A percentile compares a stretch with the other conserved stretches of the same genome.
These are phyloP conservation scores for Heliconius hermathena DNA, from an alignment of 1,140 invertebrate species.

Conservation along the genomic window DNA sequence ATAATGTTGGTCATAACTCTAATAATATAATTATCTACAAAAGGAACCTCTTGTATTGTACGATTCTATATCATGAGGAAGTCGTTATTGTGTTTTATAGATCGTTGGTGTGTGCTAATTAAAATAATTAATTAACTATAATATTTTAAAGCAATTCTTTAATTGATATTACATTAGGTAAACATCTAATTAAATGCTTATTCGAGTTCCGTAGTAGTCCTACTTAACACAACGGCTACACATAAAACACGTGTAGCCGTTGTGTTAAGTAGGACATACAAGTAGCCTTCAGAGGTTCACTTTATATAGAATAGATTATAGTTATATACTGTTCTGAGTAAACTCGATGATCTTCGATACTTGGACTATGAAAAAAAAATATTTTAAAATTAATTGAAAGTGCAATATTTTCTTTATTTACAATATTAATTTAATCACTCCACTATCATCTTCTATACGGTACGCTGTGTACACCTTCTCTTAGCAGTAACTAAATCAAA, in stretches of 20 bases:
- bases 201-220: no score
- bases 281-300: no score
- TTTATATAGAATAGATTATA: no score
- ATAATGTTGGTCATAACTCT: neutral
- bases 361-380: no score
- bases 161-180: neutral
- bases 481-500: conserved; percentile 45
- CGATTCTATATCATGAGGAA: no score
- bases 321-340: no score
- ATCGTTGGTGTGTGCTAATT: neutral
- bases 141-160: neutral
- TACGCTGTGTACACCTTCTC: conserved; percentile 21
- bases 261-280: no score
- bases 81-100: neutral
- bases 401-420: neutral
- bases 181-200: no score
- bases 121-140: neutral
- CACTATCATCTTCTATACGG: neutral
- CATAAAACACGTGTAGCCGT: no score
- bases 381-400: neutral
- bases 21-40: conserved; percentile 1
- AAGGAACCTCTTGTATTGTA: neutral
- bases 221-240: no score
- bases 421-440: neutral
- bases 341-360: no score